Evolutionary conservation across 2,888 invertebrate genomes (phyloP), one percentile per base, ranked within the genome.

Genomic region (Ectobius pallidus): DNA sequence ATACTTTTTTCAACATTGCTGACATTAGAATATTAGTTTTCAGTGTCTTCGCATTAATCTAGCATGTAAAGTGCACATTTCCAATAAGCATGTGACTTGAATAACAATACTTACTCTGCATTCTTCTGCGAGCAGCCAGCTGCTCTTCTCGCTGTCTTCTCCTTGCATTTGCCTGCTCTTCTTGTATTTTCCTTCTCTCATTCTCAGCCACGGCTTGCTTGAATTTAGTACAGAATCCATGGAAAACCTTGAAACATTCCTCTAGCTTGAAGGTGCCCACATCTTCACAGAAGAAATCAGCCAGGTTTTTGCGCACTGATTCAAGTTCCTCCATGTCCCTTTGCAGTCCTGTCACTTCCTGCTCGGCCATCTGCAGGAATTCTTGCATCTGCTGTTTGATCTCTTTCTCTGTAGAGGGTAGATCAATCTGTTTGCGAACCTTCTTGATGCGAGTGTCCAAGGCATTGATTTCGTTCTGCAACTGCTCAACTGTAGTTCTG

Each of bases 271-370:
- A 98, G 0, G 92, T 88, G 69, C 88, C 90, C 0, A 91, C 88
- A 80, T 97, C 97, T 83, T 98, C 98, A 83, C 97, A 98, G 84
- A 98, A 97, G 85, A 97, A 97, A 69, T 94, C 93, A 0, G 96
- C 91, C 46, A 98, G 85, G 75, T 94, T 91, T 76, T 88, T 88
- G 34, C 96, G 88, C 73, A 95, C 89, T 20, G 87, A 87, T 77
- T 96, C 95, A 22, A 97, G 89, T 79, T 94, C 92, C 73, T 91
- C 89, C 88, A 96, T 90, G 77, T 92, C 92, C 70, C 90, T 87
- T 80, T 94, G 92, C 49, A 95, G 84, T 44, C 90, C 91, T 11
- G 89, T 84, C 69, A 95, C 91, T 82, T 94, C 94, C 78, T 89
- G 87, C 80, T 92, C 92, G 11, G 95, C 95, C 80, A 91, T 89